phyloP scores from a whole-genome alignment of 2,113 vertebrate species.

The Stegastes partitus region DNA sequence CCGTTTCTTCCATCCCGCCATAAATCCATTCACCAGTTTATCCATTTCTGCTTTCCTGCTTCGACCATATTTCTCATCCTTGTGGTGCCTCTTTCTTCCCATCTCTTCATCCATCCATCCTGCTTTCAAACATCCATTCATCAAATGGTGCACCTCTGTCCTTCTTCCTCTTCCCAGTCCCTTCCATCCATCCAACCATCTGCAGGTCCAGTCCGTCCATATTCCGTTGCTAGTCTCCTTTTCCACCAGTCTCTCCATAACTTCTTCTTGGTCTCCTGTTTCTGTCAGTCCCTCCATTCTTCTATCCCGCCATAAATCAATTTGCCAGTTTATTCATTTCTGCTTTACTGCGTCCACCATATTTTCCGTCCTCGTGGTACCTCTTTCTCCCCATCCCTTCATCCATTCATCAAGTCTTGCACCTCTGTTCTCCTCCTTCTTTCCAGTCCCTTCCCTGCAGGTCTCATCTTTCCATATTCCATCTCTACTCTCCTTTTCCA shows the following conservation, averaged over 20 bases:
- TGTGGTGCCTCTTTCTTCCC: neutral
- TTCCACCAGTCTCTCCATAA: neutral
- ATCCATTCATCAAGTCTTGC: too few relatives aligned
- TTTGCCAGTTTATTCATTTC: too few relatives aligned
- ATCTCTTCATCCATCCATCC: neutral
- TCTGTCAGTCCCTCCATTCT: neutral
- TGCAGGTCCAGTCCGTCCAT: too few relatives aligned
- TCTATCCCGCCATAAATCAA: too few relatives aligned
- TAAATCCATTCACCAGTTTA: constrained; percentile 28
- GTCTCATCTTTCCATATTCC: too few relatives aligned
- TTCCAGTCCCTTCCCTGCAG: too few relatives aligned
- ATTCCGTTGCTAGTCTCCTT: constrained; percentile 1
- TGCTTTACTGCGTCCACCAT: too few relatives aligned
- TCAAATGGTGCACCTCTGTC: neutral
- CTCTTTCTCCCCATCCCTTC: too few relatives aligned
- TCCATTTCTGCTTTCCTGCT: neutral
- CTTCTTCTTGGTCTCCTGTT: neutral
- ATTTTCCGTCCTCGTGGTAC: too few relatives aligned
- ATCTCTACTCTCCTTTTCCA: too few relatives aligned
- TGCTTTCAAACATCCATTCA: neutral
- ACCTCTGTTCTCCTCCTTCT: too few relatives aligned
- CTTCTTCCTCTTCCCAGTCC: neutral
- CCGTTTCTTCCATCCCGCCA: constrained; percentile 20
- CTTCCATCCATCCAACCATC: constrained; percentile 3
- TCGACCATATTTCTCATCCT: constrained; percentile 10